Evolutionary conservation across 2,888 invertebrate genomes (phyloP).

Genomic region (Sialis lutaria): DNA sequence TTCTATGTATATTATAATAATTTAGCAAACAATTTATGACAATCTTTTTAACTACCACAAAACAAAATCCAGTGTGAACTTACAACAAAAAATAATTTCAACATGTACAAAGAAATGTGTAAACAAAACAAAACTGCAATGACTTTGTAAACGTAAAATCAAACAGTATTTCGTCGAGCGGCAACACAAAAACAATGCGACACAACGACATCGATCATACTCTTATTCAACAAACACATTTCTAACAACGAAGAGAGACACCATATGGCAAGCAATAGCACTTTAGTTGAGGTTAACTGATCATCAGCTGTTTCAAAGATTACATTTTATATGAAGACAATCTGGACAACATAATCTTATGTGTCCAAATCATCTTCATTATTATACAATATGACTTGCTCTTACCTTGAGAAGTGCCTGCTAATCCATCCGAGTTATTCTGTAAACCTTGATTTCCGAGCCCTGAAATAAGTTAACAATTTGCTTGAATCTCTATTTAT

Average conservation of each 20-base stretch:
- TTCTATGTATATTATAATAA: no score
- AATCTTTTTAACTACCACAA: not conserved
- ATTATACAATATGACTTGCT: not conserved
- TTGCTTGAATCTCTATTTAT: conserved; percentile 4
- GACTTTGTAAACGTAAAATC: conserved; percentile 30
- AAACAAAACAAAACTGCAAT: conserved; percentile 23
- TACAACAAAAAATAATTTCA: not conserved
- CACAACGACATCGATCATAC: not conserved
- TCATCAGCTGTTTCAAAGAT: not conserved
- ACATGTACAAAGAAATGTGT: conserved; percentile 1
- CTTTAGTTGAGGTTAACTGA: not conserved
- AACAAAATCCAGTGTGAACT: not conserved
- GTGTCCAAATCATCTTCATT: not conserved
- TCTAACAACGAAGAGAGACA: not conserved
- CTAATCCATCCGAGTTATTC: conserved; percentile 48
- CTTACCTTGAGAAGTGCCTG: conserved; percentile 80
- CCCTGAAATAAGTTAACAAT: conserved; percentile 29
- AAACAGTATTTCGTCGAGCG: conserved; percentile 4
- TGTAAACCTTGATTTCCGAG: conserved; percentile 35
- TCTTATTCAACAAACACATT: not conserved
- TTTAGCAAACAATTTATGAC: no score
- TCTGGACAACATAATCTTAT: no score
- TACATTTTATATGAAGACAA: not conserved
- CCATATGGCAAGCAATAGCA: conserved; percentile 2
- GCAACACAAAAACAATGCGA: conserved; percentile 6